phyloP scores from a whole-genome alignment of 2,888 invertebrate species.

The Cepaea hortensis region DNA sequence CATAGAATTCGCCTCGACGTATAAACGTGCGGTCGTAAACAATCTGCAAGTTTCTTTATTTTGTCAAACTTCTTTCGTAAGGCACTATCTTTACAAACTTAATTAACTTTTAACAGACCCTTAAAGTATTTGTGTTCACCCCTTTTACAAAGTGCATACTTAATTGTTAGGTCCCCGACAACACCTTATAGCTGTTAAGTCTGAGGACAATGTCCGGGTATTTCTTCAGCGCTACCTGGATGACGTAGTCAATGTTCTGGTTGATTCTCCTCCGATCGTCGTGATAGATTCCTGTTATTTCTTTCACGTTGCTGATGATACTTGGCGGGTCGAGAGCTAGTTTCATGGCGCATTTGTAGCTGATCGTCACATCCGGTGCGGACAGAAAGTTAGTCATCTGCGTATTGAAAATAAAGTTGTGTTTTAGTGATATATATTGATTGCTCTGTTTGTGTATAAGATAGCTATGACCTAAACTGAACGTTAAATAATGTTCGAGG shows the following conservation, averaged over 20 bases:
- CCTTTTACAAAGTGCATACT: background rate
- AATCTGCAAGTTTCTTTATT: background rate
- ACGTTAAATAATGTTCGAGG: too few species aligned
- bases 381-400: constrained; percentile 26
- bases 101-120: background rate
- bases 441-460: background rate
- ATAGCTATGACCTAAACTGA: background rate
- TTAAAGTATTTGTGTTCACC: background rate
- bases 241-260: constrained; percentile 26
- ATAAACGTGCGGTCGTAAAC: too few species aligned
- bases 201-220: constrained; percentile 16
- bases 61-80: background rate
- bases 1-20: too few species aligned
- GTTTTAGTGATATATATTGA: background rate
- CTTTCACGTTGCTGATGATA: constrained; percentile 11
- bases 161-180: background rate
- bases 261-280: constrained; percentile 35
- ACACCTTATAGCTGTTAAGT: constrained; percentile 39
- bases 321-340: constrained; percentile 14
- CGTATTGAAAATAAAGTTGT: background rate
- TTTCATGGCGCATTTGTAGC: constrained; percentile 38
- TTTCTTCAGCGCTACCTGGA: constrained; percentile 9
- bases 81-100: background rate
- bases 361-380: constrained; percentile 1
- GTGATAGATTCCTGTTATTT: constrained; percentile 40